Evolutionary conservation across 2,888 invertebrate genomes (phyloP), one percentile per base, ranked within the genome.

Genomic region (Lasioglossum leucozonium): DNA sequence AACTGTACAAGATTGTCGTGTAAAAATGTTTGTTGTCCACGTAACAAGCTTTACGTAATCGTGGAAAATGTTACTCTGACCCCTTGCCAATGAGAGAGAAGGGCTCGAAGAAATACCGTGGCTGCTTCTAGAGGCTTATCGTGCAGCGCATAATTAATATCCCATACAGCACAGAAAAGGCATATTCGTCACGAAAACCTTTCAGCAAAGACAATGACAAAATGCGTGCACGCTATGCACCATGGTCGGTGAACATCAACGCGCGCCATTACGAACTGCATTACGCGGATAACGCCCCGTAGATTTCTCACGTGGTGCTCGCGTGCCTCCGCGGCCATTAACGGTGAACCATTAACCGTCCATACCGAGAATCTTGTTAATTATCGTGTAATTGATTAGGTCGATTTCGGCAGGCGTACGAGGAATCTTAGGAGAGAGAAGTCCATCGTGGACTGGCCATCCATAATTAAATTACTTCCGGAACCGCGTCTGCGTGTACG

Each of bases 351-450:
- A 85, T 86, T 88, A 88, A 86, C 76, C 76, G 62, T 77, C 79
- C 47, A 65, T 55, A 81, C 40, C 73, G 75, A 77, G 89, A 72
- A 84, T 65, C 84, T 81, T 78, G 85, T 85, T 90, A 90, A 90
- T 90, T 86, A 90, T 69, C 34, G 18, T 30, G 79, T 87, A 87
- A 90, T 86, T 87, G 90, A 90, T 90, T 76, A 85, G 89, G 74
- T 86, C 79, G 85, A 86, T 88, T 90, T 90, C 79, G 72, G 40
- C 8, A 65, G 51, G 80, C 74, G 75, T 71, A 69, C 84, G 72
- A 79, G 84, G 82, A 84, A 86, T 88, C 78, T 82, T 82, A 71
- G 26, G 34, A 34, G 67, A 78, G 77, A 79, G 81, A 81, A 65
- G 77, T 74, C 73, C 86, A 34, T 58, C 75, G 51, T 77, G 77